Evolutionary conservation across 2,113 vertebrate species (phyloP).

Genomic region (Sardina pilchardus): DNA sequence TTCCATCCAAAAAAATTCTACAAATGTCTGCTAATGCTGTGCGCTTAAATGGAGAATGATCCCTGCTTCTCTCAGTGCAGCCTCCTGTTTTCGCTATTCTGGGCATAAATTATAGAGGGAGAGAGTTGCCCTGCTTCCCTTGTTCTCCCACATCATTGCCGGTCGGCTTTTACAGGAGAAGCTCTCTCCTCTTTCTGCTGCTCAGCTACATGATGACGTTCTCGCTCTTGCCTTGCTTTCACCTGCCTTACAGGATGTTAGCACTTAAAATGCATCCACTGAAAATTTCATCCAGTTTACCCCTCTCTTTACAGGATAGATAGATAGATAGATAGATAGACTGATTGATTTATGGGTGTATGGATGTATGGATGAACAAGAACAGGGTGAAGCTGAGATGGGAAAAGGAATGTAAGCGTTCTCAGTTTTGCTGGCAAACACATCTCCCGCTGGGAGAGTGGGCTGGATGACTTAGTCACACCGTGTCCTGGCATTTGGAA

Average conservation of each 20-base stretch:
- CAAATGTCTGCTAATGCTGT: neutral
- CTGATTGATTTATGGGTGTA: neutral
- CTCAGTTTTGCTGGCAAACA: neutral
- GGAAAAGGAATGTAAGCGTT: neutral
- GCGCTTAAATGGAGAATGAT: neutral
- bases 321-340: neutral
- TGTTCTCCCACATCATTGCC: neutral
- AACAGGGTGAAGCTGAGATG: neutral
- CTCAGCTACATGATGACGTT: neutral
- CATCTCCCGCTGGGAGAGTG: neutral
- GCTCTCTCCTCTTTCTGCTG: neutral
- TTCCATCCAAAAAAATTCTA: neutral
- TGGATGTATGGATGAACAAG: neutral
- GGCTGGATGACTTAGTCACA: neutral
- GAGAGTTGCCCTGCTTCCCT: neutral
- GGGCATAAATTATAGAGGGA: slow-evolving; percentile 12
- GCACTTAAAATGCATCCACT: neutral
- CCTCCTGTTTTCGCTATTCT: slow-evolving; percentile 3
- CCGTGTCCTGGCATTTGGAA: neutral
- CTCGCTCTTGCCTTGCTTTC: neutral
- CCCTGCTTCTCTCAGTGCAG: neutral
- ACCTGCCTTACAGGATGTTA: slow-evolving; percentile 20
- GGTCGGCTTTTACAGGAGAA: neutral
- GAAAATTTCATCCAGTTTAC: neutral
- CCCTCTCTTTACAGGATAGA: neutral